phyloP scores from a whole-genome alignment of 2,888 invertebrate species.

The Limnephilus rhombicus region DNA sequence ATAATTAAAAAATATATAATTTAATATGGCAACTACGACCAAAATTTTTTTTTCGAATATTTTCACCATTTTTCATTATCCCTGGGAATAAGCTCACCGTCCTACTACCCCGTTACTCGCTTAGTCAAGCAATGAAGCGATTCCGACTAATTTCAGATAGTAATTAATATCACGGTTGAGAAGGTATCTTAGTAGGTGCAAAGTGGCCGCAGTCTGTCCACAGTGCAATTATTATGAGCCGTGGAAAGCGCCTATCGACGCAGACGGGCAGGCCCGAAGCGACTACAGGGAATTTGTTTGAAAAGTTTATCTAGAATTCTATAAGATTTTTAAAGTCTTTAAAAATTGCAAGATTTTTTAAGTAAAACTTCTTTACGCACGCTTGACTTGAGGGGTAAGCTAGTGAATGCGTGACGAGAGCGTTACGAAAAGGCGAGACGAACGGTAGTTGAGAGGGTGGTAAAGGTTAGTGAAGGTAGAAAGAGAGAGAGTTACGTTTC shows the following conservation, averaged over 20 bases:
- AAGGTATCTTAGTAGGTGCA: slow-evolving; percentile 28
- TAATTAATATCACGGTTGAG: slow-evolving; percentile 47
- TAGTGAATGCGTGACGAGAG: no score
- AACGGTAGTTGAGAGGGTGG: no score
- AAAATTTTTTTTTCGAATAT: no score
- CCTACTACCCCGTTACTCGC: neutral
- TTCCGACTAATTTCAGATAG: slow-evolving; percentile 15
- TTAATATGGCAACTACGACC: no score
- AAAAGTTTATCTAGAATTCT: neutral
- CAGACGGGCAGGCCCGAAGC: neutral
- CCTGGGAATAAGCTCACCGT: neutral
- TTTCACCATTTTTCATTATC: neutral
- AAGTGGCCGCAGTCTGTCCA: slow-evolving; percentile 36
- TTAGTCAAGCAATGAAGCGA: neutral
- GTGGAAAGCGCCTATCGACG: slow-evolving; percentile 47
- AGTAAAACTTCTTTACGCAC: no score
- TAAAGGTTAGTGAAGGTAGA: no score
- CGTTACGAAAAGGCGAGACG: no score
- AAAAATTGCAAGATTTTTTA: no score
- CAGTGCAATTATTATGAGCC: slow-evolving; percentile 54
- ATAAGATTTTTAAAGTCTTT: no score
- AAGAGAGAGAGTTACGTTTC: no score
- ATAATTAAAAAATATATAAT: no score
- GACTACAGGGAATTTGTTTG: neutral
- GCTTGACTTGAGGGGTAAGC: no score